Conservation (phyloP, 2,797 vertebrate genomes). For the Pangasius mekongensis region DNA sequence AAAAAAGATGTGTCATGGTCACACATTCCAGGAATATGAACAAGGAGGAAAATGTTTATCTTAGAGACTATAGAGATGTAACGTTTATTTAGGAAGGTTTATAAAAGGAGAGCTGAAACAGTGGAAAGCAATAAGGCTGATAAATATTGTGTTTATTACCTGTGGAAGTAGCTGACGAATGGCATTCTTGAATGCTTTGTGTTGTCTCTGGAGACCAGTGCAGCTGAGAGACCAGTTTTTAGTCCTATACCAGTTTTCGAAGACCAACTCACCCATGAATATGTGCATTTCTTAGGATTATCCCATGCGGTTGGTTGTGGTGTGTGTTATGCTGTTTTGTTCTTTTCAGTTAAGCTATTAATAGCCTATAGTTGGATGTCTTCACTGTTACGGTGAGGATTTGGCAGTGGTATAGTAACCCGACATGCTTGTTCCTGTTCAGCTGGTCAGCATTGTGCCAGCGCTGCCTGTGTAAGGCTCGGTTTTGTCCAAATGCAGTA, state of each 20-base stretch:
- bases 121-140: neutral
- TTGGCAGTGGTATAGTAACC: constrained; percentile 13
- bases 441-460: constrained; percentile 28
- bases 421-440: constrained; percentile 34
- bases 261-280: neutral
- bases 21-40: neutral
- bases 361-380: constrained; percentile 12
- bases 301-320: neutral
- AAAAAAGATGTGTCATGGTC: neutral
- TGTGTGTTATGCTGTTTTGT: neutral
- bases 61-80: neutral
- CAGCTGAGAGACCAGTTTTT: neutral
- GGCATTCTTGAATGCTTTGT: neutral
- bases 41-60: neutral
- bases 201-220: neutral
- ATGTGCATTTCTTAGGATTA: neutral
- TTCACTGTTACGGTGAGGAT: neutral
- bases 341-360: constrained; percentile 3
- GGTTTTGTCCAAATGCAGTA: constrained; percentile 11
- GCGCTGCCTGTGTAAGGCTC: neutral
- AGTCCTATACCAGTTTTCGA: neutral
- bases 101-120: neutral
- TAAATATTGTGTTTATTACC: constrained; percentile 15
- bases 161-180: neutral
- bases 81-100: neutral